Evolutionary conservation across 2,888 invertebrate species (phyloP).

Genomic region (Chrysolina oricalcia): DNA sequence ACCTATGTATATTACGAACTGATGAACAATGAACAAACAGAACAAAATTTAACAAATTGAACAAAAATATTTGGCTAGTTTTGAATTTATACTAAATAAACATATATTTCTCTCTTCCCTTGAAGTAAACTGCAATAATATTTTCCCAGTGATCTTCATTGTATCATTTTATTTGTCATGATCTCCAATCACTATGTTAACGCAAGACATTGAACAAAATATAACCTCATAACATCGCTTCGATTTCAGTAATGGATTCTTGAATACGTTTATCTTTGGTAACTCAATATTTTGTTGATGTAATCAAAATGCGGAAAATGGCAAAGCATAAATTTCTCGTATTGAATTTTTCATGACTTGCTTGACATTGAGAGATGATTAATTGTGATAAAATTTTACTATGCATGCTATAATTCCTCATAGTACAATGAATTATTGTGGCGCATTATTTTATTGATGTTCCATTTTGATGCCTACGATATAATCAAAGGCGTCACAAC

Average conservation of each 20-base stretch:
- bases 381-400: slow-evolving; percentile 5
- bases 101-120: no score
- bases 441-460: not conserved
- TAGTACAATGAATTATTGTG: slow-evolving; percentile 25
- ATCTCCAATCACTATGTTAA: not conserved
- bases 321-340: slow-evolving; percentile 8
- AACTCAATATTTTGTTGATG: slow-evolving; percentile 27
- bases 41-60: no score
- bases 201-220: not conserved
- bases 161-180: not conserved
- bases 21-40: no score
- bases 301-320: slow-evolving; percentile 19
- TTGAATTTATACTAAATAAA: no score
- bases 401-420: slow-evolving; percentile 18
- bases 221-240: not conserved
- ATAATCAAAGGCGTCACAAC: not conserved
- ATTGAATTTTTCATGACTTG: slow-evolving; percentile 7
- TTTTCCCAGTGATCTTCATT: not conserved
- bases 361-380: slow-evolving; percentile 28
- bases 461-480: not conserved
- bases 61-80: no score
- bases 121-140: not conserved
- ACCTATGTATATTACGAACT: no score
- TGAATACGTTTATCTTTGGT: slow-evolving; percentile 18
- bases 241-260: slow-evolving; percentile 8